Evolutionary conservation across 2,113 vertebrate genomes (phyloP), one percentile per base, ranked within the genome.

Genomic region (Paralichthys olivaceus): DNA sequence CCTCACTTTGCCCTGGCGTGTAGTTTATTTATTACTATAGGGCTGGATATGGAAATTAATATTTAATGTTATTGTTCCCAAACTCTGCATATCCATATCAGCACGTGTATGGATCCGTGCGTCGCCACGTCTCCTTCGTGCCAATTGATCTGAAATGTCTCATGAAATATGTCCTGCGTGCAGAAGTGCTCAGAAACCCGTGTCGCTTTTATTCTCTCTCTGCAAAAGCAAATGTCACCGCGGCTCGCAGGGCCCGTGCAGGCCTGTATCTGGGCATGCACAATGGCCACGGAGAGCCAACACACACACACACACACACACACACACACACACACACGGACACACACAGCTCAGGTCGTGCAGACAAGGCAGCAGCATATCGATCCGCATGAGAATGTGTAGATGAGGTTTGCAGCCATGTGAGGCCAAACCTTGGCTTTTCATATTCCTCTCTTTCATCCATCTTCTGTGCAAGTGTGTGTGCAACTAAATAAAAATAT

Each of bases 321-420:
- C 84, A 74, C 84, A 84, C 51, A 85, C 79, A 89, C 87, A 84
- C 77, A 79, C 73, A 51, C 85, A 49, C 84, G 53, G 83, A 49
- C 84, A 55, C 84, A 76, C 84, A 83, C 51, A 63, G 85, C 85
- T 77, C 89, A 62, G 91, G 86, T 85, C 90, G 89, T 79, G 85
- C 81, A 88, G 93, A 86, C 93, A 77, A 77, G 90, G 89, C 92
- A 89, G 80, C 79, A 90, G 92, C 83, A 64, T 94, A 96, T 96
- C 93, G 94, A 96, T 93, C 94, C 86, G 85, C 56, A 93, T 94
- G 93, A 94, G 94, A 94, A 95, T 90, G 91, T 87, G 93, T 94
- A 94, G 94, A 95, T 94, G 94, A 90, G 91, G 82, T 85, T 84
- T 86, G 90, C 78, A 87, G 82, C 84, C 83, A 88, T 82, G 81